phyloP scores from a whole-genome alignment of 2,888 invertebrate genomes.

The Linnaemya tessellans region DNA sequence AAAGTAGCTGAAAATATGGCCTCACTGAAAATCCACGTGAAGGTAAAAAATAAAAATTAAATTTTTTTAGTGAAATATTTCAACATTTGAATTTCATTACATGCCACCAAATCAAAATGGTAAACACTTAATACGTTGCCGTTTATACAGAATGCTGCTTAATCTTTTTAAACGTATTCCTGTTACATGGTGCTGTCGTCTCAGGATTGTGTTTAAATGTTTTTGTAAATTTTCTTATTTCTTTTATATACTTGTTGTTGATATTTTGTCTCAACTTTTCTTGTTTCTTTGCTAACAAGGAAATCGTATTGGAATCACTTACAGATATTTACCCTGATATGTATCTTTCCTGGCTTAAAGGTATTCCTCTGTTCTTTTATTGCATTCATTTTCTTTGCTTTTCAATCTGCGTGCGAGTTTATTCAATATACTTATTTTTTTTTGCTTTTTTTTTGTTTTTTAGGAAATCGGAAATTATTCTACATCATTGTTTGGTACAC shows the following conservation, averaged over 20 bases:
- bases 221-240: constrained; percentile 14
- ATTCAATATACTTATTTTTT: constrained; percentile 40
- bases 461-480: constrained; percentile 80
- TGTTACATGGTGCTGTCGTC: constrained; percentile 7
- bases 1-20: too few relatives aligned
- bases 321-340: constrained; percentile 78
- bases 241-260: constrained; percentile 10
- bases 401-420: constrained; percentile 32
- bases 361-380: constrained; percentile 36
- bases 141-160: constrained; percentile 20
- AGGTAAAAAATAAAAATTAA: too few relatives aligned
- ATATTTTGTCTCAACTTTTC: constrained; percentile 44
- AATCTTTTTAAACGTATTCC: constrained; percentile 1
- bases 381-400: constrained; percentile 10
- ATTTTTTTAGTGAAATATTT: neutral
- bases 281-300: constrained; percentile 76
- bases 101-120: neutral
- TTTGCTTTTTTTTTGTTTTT: constrained; percentile 76
- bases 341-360: constrained; percentile 39
- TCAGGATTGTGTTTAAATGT: constrained; percentile 22
- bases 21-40: too few relatives aligned
- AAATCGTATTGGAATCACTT: constrained; percentile 83
- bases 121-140: neutral
- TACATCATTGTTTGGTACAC: constrained; percentile 80
- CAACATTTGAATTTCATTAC: neutral